A percentile compares a stretch with the other conserved stretches of the same genome.
phyloP scores from a whole-genome alignment of 2,888 invertebrate genomes.

The Tiliacea citrago region DNA sequence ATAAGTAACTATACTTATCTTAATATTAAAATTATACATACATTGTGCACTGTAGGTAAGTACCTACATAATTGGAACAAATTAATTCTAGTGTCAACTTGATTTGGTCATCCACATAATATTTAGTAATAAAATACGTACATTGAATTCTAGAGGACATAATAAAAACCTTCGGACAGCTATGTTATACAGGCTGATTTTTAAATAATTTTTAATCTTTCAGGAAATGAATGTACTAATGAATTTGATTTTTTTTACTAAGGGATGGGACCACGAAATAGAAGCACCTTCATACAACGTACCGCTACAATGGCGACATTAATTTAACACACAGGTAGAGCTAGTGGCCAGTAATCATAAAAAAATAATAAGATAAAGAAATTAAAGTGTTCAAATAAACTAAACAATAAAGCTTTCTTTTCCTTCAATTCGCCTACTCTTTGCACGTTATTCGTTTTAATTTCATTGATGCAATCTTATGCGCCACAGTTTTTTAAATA shows the following conservation, averaged over 20 bases:
- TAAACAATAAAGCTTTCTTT: no score
- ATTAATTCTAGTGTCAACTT: constrained; percentile 33
- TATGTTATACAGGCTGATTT: background rate
- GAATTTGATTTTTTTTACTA: background rate
- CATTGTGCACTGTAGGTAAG: constrained; percentile 31
- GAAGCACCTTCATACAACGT: background rate
- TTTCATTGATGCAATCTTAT: no score
- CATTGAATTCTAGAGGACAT: background rate
- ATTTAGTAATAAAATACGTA: constrained; percentile 15
- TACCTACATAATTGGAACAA: constrained; percentile 11
- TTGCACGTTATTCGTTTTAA: no score
- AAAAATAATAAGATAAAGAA: no score
- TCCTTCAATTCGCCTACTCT: no score
- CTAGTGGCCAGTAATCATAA: no score
- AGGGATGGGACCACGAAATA: background rate
- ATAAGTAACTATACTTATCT: constrained; percentile 13
- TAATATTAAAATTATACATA: constrained; percentile 15
- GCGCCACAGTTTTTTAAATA: no score
- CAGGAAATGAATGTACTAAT: background rate
- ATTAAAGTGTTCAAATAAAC: no score
- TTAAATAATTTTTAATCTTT: background rate
- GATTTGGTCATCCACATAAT: constrained; percentile 14
- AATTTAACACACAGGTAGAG: no score
- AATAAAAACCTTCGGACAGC: background rate
- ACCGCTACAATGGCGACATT: no score